These are phyloP conservation scores for Rhyacichthys aspro DNA, from an alignment of 2,797 vertebrate species.

Conservation along the genomic window DNA sequence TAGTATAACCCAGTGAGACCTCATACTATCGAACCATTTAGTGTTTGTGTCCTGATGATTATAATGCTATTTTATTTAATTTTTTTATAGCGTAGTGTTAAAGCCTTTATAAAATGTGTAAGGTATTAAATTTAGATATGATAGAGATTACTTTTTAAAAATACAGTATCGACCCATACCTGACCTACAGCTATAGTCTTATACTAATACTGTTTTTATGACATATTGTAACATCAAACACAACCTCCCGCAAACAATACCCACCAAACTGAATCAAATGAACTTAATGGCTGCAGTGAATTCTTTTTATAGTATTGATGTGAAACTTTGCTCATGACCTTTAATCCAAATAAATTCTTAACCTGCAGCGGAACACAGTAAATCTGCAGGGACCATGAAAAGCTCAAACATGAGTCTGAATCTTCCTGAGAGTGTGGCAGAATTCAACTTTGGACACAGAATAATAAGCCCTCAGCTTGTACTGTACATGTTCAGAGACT, in stretches of 20 bases:
- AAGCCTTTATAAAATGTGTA: too few species aligned
- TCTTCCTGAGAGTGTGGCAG: constrained; percentile 40
- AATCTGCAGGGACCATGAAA: constrained; percentile 39
- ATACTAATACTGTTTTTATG: neutral
- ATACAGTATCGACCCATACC: too few species aligned
- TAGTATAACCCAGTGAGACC: too few species aligned
- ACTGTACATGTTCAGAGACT: constrained; percentile 27
- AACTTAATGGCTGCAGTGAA: constrained; percentile 19
- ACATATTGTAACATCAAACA: constrained; percentile 1
- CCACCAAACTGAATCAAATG: constrained; percentile 9
- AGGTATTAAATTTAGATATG: too few species aligned
- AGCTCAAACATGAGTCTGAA: constrained; percentile 34
- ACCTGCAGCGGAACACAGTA: constrained; percentile 37
- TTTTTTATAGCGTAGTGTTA: too few species aligned
- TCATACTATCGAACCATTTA: too few species aligned
- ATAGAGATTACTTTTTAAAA: too few species aligned
- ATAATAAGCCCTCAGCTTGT: constrained; percentile 49
- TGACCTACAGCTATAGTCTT: too few species aligned
- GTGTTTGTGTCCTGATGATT: too few species aligned
- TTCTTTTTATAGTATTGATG: constrained; percentile 30
- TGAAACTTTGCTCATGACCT: constrained; percentile 37
- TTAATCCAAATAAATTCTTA: constrained; percentile 40
- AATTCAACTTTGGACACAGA: constrained; percentile 54
- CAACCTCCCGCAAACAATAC: constrained; percentile 9
- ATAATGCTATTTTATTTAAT: too few species aligned